phyloP scores from a whole-genome alignment of 2,113 vertebrate genomes.

The Boleophthalmus pectinirostris region DNA sequence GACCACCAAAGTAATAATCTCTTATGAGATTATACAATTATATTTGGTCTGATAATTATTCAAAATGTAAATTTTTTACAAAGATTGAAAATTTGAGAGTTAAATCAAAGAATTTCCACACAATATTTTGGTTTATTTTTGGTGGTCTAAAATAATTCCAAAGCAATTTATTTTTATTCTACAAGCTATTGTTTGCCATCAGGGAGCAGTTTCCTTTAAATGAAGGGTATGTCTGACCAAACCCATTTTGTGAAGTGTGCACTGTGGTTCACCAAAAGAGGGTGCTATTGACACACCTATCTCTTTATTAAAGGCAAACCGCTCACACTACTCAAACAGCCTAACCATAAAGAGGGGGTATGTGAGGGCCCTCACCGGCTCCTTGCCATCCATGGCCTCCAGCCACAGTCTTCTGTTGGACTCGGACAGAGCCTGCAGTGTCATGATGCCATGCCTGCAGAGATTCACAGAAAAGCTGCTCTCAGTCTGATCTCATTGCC shows the following conservation, averaged over 20 bases:
- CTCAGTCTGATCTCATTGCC: conserved; percentile 56
- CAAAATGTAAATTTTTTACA: background rate
- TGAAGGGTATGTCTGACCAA: conserved; percentile 27
- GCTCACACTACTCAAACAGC: background rate
- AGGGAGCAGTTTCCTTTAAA: background rate
- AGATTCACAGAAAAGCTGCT: conserved; percentile 55
- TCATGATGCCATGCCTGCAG: conserved; percentile 91
- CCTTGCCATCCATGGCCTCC: conserved; percentile 97
- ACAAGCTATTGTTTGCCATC: background rate
- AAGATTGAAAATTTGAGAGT: background rate
- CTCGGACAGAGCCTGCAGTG: conserved; percentile 93
- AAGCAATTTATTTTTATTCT: background rate
- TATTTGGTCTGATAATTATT: background rate
- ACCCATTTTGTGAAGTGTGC: conserved; percentile 4
- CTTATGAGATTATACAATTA: background rate
- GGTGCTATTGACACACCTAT: conserved; percentile 38
- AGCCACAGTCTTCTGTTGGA: conserved; percentile 94
- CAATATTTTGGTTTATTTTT: background rate
- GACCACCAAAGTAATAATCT: too few relatives aligned
- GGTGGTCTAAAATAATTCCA: background rate
- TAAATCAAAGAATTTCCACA: background rate
- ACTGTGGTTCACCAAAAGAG: conserved; percentile 44
- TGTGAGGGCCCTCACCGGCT: conserved; percentile 83
- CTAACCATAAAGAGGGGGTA: conserved; percentile 20
- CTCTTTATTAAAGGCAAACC: conserved; percentile 6